phyloP scores from a whole-genome alignment of 2,797 vertebrate genomes.

The Aselliscus stoliczkanus region DNA sequence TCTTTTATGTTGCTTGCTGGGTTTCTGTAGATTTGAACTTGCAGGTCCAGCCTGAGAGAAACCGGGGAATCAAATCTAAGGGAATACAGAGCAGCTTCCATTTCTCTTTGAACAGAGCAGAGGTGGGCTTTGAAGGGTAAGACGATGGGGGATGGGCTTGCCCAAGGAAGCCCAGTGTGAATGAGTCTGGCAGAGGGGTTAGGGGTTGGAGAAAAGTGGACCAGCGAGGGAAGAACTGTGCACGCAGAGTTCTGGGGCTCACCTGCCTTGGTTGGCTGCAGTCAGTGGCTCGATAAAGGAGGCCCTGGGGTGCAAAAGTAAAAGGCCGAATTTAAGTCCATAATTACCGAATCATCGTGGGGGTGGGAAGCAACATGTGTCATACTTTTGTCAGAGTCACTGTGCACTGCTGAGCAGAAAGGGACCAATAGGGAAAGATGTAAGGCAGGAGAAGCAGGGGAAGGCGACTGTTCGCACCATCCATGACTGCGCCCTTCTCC shows the following conservation, averaged over 20 bases:
- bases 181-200: neutral
- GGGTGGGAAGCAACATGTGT: accelerated
- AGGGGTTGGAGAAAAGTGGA: neutral
- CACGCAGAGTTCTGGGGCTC: accelerated
- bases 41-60: neutral
- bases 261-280: neutral
- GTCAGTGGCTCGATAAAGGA: accelerated
- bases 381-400: accelerated
- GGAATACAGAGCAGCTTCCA: neutral
- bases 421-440: neutral
- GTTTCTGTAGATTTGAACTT: neutral
- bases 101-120: neutral
- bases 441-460: neutral
- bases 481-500: neutral
- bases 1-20: neutral
- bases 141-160: neutral
- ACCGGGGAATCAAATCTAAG: neutral
- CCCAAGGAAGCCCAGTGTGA: neutral
- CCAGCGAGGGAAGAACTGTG: neutral
- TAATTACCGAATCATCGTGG: neutral
- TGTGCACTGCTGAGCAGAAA: neutral
- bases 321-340: neutral
- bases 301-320: neutral
- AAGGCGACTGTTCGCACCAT: accelerated
- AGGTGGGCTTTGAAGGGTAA: neutral